Base-by-base conservation (phyloP, 2,888 invertebrate species). In the Adelphocoris suturalis region DNA sequence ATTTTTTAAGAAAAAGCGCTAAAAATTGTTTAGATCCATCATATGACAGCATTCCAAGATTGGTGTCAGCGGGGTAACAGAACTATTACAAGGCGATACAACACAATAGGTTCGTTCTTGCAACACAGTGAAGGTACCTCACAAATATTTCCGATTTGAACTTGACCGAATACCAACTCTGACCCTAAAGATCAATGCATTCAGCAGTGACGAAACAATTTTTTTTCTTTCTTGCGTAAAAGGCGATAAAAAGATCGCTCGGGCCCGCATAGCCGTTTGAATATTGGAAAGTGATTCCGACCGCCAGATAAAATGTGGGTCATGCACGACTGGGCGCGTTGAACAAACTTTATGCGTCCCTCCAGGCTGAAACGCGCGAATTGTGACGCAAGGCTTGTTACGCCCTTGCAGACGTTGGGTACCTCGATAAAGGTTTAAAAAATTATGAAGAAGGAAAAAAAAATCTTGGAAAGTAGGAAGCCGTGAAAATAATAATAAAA, bases 271-370 rank as follows among this genome's bases (percentile, higher is more conserved):
- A 61, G 61, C n/a, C 61, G 61, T 61, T 61, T 61, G 61, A 61
- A 61, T 61, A 61, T 61, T 61, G 19, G 61, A 61, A 61, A 61
- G 61, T 61, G 61, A 61, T 61, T 61, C 61, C 19, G 11, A 61
- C 61, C 61, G 61, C 61, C 19, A 61, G 61, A 61, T 19, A 61
- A 19, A 61, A 61, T 61, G 61, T 61, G 61, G 57, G 85, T 37
- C 57, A 85, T 55, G 85, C 85, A 85, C 85, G 55, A 85, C 85
- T 85, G 85, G 55, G 28, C 85, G 57, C 57, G 85, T 52, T 57
- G 85, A 23, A 85, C 55, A 85, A 85, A 48, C 46, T 82, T 82
- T 82, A 55, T 55, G 85, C 85, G 55, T 23, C 12, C 28, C 57
- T 55, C 52, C 85, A 19, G 28, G 85, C 48, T 13, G 61, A 61